phyloP scores from a whole-genome alignment of 2,888 invertebrate genomes.

The Gastracanthus pulcherrimus region DNA sequence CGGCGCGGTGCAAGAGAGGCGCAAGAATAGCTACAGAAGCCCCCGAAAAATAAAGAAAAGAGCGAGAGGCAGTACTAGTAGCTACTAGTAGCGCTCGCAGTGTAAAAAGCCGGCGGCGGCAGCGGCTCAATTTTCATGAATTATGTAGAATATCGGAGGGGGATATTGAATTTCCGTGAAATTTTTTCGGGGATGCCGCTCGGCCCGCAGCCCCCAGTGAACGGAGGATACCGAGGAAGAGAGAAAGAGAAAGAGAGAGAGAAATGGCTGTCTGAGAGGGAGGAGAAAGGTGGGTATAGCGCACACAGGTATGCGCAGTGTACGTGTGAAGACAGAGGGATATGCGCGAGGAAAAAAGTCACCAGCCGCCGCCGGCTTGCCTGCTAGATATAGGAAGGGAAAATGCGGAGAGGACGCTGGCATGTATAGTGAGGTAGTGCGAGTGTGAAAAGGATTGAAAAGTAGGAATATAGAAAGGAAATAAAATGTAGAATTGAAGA shows the following conservation, averaged over 20 bases:
- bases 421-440: too few relatives aligned
- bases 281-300: too few relatives aligned
- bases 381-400: too few relatives aligned
- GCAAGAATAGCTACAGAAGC: slow-evolving; percentile 20
- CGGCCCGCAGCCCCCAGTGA: not conserved
- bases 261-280: slow-evolving; percentile 40
- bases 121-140: slow-evolving; percentile 76
- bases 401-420: not conserved
- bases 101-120: slow-evolving; percentile 72
- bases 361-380: not conserved
- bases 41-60: not conserved
- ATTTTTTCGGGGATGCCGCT: slow-evolving; percentile 69
- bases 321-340: slow-evolving; percentile 53
- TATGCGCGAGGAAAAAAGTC: not conserved
- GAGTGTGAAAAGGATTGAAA: not conserved
- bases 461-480: too few relatives aligned
- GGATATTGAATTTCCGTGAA: slow-evolving; percentile 75
- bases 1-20: too few relatives aligned
- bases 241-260: slow-evolving; percentile 45
- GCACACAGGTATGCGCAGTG: not conserved
- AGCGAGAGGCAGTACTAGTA: slow-evolving; percentile 7
- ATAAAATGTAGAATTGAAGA: too few relatives aligned
- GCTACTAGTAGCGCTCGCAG: slow-evolving; percentile 29
- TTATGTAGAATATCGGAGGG: slow-evolving; percentile 74
- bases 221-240: slow-evolving; percentile 65